phyloP scores from a whole-genome alignment of 2,888 invertebrate genomes.

The Pollenia angustigena region DNA sequence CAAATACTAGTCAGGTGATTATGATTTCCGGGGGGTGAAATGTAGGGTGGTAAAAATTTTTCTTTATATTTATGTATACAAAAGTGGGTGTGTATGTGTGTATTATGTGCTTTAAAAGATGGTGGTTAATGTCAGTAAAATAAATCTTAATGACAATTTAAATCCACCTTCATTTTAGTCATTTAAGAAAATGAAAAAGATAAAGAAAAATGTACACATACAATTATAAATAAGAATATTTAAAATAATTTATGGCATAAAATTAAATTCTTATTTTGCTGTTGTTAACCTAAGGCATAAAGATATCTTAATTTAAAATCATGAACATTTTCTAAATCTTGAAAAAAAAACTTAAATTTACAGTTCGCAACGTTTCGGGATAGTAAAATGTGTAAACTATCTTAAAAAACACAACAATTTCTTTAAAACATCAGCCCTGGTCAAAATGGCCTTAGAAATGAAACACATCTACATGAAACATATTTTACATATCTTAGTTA shows the following conservation, averaged over 20 bases:
- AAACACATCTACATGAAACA: too few species aligned
- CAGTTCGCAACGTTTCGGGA: too few species aligned
- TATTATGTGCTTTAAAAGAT: slow-evolving; percentile 9
- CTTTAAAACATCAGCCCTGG: too few species aligned
- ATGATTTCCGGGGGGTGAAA: slow-evolving; percentile 36
- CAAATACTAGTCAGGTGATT: slow-evolving; percentile 69
- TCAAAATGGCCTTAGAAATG: too few species aligned
- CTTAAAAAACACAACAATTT: too few species aligned
- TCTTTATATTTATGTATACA: background rate
- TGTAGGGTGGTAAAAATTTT: slow-evolving; percentile 45
- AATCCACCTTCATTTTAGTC: slow-evolving; percentile 59
- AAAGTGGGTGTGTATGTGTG: background rate
- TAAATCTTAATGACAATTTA: slow-evolving; percentile 70
- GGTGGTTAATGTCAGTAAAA: slow-evolving; percentile 69
- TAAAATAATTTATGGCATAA: slow-evolving; percentile 46
- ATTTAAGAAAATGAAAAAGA: slow-evolving; percentile 37
- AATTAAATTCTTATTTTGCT: slow-evolving; percentile 11
- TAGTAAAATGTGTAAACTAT: too few species aligned
- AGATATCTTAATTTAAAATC: too few species aligned
- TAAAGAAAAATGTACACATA: slow-evolving; percentile 18
- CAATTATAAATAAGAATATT: slow-evolving; percentile 24
- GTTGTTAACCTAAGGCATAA: background rate
- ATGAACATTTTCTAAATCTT: background rate
- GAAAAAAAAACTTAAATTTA: background rate
- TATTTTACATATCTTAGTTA: too few species aligned